Conservation (phyloP, 1,140 invertebrate genomes). For the Orchestia grillus region DNA sequence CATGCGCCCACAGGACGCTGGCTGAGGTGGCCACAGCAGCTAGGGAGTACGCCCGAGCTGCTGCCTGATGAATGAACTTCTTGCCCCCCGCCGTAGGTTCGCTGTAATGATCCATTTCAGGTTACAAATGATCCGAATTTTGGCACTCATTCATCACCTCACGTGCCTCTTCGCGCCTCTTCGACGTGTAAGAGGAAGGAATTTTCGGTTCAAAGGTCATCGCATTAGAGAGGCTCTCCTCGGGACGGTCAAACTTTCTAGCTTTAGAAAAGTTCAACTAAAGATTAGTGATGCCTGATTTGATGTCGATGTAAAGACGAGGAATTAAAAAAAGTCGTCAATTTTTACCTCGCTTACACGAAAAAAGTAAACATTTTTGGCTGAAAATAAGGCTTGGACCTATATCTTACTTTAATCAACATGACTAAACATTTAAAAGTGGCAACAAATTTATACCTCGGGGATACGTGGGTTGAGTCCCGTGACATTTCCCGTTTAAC, state of each 20-base stretch:
- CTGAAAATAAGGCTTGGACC: neutral
- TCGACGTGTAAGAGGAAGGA: neutral
- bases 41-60: constrained; percentile 17
- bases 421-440: neutral
- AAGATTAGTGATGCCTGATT: neutral
- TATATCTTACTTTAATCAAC: neutral
- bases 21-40: constrained; percentile 10
- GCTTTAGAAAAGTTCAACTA: neutral
- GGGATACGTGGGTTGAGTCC: no score
- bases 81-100: constrained; percentile 53
- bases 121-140: constrained; percentile 56
- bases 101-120: constrained; percentile 59
- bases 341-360: no score
- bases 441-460: no score
- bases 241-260: neutral
- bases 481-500: no score
- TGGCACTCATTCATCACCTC: constrained; percentile 38
- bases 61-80: constrained; percentile 19
- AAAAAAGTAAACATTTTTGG: no score
- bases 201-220: neutral
- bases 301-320: neutral
- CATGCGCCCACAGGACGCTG: neutral
- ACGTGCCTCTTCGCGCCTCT: neutral
- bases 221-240: neutral
- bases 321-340: neutral